phyloP scores from a whole-genome alignment of 1,140 invertebrate species.

The Drosophila teissieri region DNA sequence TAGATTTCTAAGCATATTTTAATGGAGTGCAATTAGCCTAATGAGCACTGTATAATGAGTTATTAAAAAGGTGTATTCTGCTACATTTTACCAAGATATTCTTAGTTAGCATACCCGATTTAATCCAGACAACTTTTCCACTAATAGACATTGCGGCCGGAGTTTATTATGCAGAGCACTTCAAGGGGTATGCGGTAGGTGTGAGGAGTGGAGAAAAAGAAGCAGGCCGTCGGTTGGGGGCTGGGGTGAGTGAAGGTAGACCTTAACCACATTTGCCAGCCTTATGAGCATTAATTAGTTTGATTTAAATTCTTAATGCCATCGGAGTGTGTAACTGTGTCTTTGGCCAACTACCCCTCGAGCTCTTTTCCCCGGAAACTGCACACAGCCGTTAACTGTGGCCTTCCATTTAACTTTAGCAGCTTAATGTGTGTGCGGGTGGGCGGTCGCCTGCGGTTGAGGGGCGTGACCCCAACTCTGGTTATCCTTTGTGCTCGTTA shows the following conservation, averaged over 20 bases:
- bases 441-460: slow-evolving; percentile 9
- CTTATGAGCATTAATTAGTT: slow-evolving; percentile 74
- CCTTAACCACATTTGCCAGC: slow-evolving; percentile 59
- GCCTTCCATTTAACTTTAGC: slow-evolving; percentile 73
- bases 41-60: too few species aligned
- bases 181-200: neutral
- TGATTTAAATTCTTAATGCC: slow-evolving; percentile 77
- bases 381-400: slow-evolving; percentile 66
- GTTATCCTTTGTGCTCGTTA: slow-evolving; percentile 75
- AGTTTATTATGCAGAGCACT: slow-evolving; percentile 1
- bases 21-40: too few species aligned
- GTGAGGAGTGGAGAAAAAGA: neutral
- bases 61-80: neutral
- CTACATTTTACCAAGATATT: neutral
- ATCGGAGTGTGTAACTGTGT: slow-evolving; percentile 46
- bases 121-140: slow-evolving; percentile 34
- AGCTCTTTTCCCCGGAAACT: slow-evolving; percentile 32
- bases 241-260: neutral
- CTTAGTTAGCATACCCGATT: too few species aligned
- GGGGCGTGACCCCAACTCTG: slow-evolving; percentile 46
- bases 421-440: slow-evolving; percentile 44
- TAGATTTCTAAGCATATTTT: neutral
- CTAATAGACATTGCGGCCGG: slow-evolving; percentile 22
- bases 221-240: neutral
- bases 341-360: slow-evolving; percentile 31